These are phyloP conservation scores for Dallia pectoralis DNA, from an alignment of 2,797 vertebrate genomes.

Conservation along the genomic window DNA sequence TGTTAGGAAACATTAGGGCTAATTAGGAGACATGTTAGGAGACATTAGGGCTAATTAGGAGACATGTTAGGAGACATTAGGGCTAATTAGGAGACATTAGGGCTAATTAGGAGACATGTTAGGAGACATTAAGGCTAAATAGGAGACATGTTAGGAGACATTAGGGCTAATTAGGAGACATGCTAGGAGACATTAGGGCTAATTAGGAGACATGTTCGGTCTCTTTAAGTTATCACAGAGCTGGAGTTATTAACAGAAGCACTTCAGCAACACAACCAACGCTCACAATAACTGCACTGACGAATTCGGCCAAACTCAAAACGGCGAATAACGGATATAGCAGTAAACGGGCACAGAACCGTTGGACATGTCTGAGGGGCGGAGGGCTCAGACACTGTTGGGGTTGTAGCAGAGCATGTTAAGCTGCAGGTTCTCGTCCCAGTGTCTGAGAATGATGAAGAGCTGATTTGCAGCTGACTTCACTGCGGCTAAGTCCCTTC, in stretches of 20 bases:
- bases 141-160: slow-evolving; percentile 10
- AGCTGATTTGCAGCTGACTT: slow-evolving; percentile 92
- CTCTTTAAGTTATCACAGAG: slow-evolving; percentile 12
- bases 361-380: slow-evolving; percentile 1
- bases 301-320: slow-evolving; percentile 48
- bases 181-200: background rate
- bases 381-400: slow-evolving; percentile 73
- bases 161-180: background rate
- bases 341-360: slow-evolving; percentile 58
- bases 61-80: too few relatives aligned
- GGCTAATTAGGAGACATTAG: background rate
- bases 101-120: slow-evolving; percentile 6
- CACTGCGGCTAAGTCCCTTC: slow-evolving; percentile 75
- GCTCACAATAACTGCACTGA: slow-evolving; percentile 56
- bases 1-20: too few relatives aligned
- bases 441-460: slow-evolving; percentile 94
- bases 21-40: slow-evolving; percentile 7
- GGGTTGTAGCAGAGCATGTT: slow-evolving; percentile 97
- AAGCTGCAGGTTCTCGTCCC: slow-evolving; percentile 95
- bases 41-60: background rate
- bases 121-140: background rate
- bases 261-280: slow-evolving; percentile 42
- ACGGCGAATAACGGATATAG: slow-evolving; percentile 42
- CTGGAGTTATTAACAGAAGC: too few relatives aligned
- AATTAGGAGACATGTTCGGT: slow-evolving; percentile 4